A percentile compares a stretch with the other conserved stretches of the same genome.
Evolutionary conservation across 1,140 invertebrate genomes (phyloP).

Genomic region (Drosophila nigromelanica): DNA sequence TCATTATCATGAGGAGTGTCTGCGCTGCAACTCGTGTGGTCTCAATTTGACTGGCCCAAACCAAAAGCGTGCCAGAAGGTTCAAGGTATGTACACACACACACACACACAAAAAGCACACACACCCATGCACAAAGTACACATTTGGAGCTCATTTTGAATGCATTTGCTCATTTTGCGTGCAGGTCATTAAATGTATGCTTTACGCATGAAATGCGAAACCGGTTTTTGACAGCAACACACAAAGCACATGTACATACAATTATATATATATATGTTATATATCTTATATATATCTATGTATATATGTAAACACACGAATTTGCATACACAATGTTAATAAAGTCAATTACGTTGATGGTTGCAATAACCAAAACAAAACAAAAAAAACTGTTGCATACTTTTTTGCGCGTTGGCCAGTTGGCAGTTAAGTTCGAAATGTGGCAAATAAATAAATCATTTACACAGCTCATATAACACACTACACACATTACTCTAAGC

Average conservation of each 20-base stretch:
- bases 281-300: not conserved
- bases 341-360: conserved; percentile 41
- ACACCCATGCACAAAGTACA: not conserved
- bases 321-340: conserved; percentile 12
- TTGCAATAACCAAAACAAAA: not conserved
- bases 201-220: conserved; percentile 57
- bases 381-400: conserved; percentile 14
- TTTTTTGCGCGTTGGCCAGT: conserved; percentile 36
- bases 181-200: conserved; percentile 55
- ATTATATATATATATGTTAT: no score
- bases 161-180: conserved; percentile 65
- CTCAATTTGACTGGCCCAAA: conserved; percentile 95
- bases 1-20: conserved; percentile 97
- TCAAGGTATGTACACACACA: conserved; percentile 83
- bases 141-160: conserved; percentile 55
- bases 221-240: not conserved
- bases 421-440: conserved; percentile 14
- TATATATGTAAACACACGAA: not conserved
- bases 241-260: conserved; percentile 4
- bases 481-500: not conserved
- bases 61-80: conserved; percentile 87
- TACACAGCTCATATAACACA: conserved; percentile 10
- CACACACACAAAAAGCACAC: not conserved
- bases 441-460: conserved; percentile 41
- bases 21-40: conserved; percentile 97